These are phyloP conservation scores for Leptopilina drosophilae DNA, from an alignment of 2,888 invertebrate species.

Conservation along the genomic window DNA sequence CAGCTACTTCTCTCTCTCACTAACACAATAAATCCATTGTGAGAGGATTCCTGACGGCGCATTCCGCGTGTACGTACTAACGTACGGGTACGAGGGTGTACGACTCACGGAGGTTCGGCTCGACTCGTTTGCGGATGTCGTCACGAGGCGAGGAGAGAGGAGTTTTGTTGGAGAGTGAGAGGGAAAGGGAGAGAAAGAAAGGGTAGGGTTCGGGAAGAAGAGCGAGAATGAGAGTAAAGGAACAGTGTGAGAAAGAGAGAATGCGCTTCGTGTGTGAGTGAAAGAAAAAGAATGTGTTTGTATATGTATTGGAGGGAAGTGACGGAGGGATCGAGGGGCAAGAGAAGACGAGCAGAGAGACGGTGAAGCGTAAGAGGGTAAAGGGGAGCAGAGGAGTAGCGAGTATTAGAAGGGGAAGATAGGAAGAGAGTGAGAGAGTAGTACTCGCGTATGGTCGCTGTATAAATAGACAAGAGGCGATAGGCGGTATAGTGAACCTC, in stretches of 20 bases:
- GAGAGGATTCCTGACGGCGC: conserved; percentile 69
- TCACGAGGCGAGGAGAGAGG: conserved; percentile 56
- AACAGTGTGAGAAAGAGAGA: conserved; percentile 41
- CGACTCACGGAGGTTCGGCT: conserved; percentile 53
- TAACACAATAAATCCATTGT: conserved; percentile 71
- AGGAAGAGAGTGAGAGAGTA: conserved; percentile 60
- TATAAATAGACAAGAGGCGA: conserved; percentile 74
- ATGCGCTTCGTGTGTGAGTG: not conserved
- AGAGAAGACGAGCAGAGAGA: conserved; percentile 4
- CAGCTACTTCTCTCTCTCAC: conserved; percentile 58
- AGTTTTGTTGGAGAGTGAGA: conserved; percentile 26
- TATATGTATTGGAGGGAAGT: conserved; percentile 1
- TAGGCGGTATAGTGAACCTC: conserved; percentile 65
- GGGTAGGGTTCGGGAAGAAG: conserved; percentile 21
- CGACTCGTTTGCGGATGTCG: conserved; percentile 60
- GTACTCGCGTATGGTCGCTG: conserved; percentile 71
- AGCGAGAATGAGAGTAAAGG: conserved; percentile 45
- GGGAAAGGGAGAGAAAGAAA: conserved; percentile 43
- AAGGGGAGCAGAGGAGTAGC: conserved; percentile 37
- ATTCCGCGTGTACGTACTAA: conserved; percentile 67
- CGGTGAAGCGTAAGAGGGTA: conserved; percentile 36
- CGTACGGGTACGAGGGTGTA: conserved; percentile 54
- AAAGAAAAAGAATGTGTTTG: conserved; percentile 5
- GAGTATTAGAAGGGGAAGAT: conserved; percentile 42
- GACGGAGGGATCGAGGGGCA: conserved; percentile 47